These are phyloP conservation scores for Podarcis siculus DNA, from an alignment of 2,797 vertebrate species.

Conservation along the genomic window DNA sequence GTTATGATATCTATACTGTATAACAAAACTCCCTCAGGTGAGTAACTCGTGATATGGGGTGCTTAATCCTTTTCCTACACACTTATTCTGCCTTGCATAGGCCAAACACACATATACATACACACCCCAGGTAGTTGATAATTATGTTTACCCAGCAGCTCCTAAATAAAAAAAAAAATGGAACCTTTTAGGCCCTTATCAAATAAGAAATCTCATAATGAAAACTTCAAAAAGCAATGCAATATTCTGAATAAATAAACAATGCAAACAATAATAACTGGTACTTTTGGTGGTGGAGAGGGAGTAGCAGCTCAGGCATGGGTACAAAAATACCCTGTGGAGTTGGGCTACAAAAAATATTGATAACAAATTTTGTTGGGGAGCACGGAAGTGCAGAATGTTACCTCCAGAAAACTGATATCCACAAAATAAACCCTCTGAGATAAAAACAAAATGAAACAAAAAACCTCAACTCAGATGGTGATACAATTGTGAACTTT, in stretches of 20 bases:
- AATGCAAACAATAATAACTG: not conserved
- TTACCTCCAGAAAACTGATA: not conserved
- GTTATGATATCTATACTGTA: too few species aligned
- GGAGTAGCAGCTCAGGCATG: not conserved
- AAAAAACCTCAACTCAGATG: not conserved
- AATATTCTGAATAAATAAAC: not conserved
- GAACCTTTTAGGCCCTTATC: conserved; percentile 24
- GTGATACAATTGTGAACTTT: not conserved
- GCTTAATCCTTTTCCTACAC: too few species aligned
- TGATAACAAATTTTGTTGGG: not conserved
- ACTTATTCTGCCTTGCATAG: too few species aligned
- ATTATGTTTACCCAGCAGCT: too few species aligned
- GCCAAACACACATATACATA: too few species aligned
- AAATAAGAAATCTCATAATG: conserved; percentile 44
- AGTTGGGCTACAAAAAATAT: not conserved
- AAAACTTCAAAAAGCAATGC: conserved; percentile 45
- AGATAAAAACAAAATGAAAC: not conserved
- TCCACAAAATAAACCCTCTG: not conserved
- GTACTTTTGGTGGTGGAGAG: too few species aligned
- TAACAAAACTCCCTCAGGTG: too few species aligned
- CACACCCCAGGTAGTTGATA: too few species aligned
- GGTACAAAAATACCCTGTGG: not conserved
- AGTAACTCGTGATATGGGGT: too few species aligned
- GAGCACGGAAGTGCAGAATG: not conserved
- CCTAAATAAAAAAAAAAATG: not conserved